These are phyloP conservation scores for Aphelenchoides besseyi DNA, from an alignment of 1,140 invertebrate genomes.

Conservation along the genomic window DNA sequence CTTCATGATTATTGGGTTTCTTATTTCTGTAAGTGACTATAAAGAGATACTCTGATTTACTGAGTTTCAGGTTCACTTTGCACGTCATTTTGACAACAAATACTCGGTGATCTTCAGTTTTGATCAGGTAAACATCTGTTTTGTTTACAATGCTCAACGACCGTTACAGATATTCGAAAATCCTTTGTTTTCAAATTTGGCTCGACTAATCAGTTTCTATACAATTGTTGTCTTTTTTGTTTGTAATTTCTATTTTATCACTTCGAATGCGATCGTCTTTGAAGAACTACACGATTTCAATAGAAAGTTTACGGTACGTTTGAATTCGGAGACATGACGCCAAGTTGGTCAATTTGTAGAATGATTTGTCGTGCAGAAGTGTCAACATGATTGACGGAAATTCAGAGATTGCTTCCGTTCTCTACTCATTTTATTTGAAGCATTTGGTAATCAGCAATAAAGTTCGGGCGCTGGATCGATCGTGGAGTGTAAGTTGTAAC, in stretches of 20 bases:
- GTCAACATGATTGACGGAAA: not conserved
- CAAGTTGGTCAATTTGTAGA: not conserved
- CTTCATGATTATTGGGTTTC: conserved; percentile 1
- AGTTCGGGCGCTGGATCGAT: not conserved
- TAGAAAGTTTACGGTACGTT: not conserved
- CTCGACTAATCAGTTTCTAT: not conserved
- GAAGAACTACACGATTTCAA: conserved; percentile 13
- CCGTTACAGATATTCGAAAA: not conserved
- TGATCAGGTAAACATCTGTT: not conserved
- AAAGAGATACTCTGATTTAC: not conserved
- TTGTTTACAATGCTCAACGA: not conserved
- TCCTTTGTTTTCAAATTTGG: not conserved
- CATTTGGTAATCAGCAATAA: conserved; percentile 6
- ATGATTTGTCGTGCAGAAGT: not conserved
- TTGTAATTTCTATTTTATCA: not conserved
- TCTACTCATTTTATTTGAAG: conserved; percentile 14
- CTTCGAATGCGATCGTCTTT: not conserved
- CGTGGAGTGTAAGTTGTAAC: conserved; percentile 4
- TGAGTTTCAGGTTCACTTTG: not conserved
- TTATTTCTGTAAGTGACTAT: not conserved
- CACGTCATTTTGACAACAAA: not conserved
- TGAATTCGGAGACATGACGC: not conserved
- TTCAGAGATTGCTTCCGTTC: not conserved
- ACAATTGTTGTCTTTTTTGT: not conserved
- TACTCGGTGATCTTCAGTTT: not conserved